Evolutionary conservation across 2,888 invertebrate genomes (phyloP).

Genomic region (Candidula unifasciata): DNA sequence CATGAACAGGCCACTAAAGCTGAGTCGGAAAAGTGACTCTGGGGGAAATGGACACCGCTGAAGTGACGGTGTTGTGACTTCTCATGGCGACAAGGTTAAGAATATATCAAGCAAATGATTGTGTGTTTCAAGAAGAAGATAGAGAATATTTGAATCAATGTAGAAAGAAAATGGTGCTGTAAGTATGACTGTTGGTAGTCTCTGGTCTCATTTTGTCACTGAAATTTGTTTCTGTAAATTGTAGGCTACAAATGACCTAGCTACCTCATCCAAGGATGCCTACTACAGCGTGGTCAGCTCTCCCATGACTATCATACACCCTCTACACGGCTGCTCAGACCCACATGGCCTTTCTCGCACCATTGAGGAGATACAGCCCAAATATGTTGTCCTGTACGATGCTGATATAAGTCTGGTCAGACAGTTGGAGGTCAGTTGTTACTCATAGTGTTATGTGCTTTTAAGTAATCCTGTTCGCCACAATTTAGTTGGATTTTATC

Average conservation of each 20-base stretch:
- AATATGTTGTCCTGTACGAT: conserved; percentile 93
- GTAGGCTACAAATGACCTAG: neutral
- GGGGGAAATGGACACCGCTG: too few relatives aligned
- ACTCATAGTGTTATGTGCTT: neutral
- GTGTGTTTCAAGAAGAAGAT: too few relatives aligned
- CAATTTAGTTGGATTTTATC: too few relatives aligned
- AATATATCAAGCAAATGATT: too few relatives aligned
- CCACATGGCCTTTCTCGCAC: conserved; percentile 85
- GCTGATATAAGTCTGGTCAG: conserved; percentile 91
- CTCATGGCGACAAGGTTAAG: too few relatives aligned
- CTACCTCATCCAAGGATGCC: conserved; percentile 66
- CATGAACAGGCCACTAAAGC: too few relatives aligned
- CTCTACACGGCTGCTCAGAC: conserved; percentile 74
- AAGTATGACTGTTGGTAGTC: too few relatives aligned
- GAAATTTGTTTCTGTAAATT: neutral
- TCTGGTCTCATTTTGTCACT: neutral
- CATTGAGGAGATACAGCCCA: conserved; percentile 84
- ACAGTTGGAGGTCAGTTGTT: conserved; percentile 86
- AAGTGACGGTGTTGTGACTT: too few relatives aligned
- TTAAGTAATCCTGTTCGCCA: too few relatives aligned
- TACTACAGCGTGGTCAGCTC: conserved; percentile 70
- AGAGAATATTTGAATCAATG: too few relatives aligned
- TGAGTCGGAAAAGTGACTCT: too few relatives aligned
- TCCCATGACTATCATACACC: conserved; percentile 76
- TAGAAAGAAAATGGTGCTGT: too few relatives aligned